phyloP scores from a whole-genome alignment of 2,113 vertebrate genomes.

The Mormoops blainvillei region DNA sequence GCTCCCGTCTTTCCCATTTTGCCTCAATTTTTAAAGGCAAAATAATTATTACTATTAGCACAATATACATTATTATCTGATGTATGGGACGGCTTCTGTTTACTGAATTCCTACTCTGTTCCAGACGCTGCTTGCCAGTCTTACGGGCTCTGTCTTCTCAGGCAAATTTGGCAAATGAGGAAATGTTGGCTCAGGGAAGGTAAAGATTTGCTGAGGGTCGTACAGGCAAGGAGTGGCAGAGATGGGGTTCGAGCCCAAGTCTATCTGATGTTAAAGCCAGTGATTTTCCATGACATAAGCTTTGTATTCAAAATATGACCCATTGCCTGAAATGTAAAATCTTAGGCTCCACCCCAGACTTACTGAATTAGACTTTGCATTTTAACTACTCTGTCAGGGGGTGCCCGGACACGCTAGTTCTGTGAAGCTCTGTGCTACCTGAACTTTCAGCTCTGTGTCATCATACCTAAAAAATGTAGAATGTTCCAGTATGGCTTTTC shows the following conservation, averaged over 20 bases:
- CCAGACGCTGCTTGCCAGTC: neutral
- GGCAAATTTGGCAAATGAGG: neutral
- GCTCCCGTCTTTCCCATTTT: neutral
- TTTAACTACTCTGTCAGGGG: neutral
- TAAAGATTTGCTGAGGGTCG: neutral
- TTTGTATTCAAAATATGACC: neutral
- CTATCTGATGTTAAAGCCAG: neutral
- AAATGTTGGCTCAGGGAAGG: neutral
- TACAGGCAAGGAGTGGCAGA: neutral
- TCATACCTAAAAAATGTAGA: neutral
- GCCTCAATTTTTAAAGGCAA: neutral
- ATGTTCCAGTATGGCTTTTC: neutral
- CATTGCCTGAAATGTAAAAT: neutral
- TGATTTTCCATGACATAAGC: neutral
- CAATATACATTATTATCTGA: neutral
- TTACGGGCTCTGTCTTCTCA: neutral
- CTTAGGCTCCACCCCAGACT: neutral
- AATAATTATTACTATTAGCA: neutral
- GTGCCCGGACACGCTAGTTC: neutral
- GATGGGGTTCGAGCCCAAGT: neutral
- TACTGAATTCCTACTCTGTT: neutral
- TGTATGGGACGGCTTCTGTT: neutral
- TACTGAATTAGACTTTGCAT: neutral
- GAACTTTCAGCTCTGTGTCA: neutral
- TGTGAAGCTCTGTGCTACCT: neutral